These are phyloP conservation scores for Albula goreensis DNA, from an alignment of 2,113 vertebrate genomes.

Conservation along the genomic window DNA sequence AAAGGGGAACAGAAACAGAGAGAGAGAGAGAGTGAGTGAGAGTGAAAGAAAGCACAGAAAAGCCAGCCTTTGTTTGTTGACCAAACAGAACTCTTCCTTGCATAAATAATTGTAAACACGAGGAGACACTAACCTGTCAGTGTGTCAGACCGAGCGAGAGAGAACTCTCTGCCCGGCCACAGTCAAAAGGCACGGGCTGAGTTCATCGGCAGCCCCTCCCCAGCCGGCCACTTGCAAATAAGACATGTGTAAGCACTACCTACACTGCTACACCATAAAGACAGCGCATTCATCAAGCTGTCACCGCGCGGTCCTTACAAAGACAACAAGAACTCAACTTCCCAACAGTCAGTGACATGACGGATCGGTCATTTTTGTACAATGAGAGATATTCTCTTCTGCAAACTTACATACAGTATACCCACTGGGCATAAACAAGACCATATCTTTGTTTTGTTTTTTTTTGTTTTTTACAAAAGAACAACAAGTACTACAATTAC, in stretches of 20 bases:
- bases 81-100: background rate
- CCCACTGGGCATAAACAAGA: background rate
- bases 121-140: conserved; percentile 28
- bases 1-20: background rate
- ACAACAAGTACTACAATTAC: background rate
- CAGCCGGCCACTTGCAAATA: conserved; percentile 56
- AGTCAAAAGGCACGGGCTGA: background rate
- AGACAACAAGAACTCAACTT: background rate
- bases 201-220: conserved; percentile 44
- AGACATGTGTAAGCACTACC: conserved; percentile 19
- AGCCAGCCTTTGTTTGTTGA: background rate
- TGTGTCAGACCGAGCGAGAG: background rate
- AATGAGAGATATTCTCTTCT: background rate
- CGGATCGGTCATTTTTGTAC: background rate
- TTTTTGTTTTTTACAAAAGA: background rate
- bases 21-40: background rate
- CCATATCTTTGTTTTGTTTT: background rate
- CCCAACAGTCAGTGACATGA: background rate
- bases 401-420: background rate
- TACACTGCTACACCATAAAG: background rate
- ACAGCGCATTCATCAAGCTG: background rate
- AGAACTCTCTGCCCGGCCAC: conserved; percentile 8
- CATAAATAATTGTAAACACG: conserved; percentile 3
- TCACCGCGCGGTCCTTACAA: background rate
- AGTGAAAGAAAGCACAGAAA: background rate